Conservation (phyloP, 2,888 invertebrate species). For the Amaurobius ferox region DNA sequence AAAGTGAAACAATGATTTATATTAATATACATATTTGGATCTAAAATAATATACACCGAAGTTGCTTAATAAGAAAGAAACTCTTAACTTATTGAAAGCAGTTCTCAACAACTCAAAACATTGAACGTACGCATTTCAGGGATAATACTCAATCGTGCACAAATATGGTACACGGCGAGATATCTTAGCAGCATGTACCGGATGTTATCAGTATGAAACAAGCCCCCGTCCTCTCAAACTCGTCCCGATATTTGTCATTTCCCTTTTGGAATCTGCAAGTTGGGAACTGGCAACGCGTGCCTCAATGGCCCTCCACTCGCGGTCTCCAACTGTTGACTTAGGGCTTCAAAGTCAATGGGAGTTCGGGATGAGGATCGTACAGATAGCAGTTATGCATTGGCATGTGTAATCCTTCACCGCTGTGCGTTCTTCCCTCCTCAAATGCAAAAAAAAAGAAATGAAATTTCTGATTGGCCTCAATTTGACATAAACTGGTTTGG, state of each 20-base stretch:
- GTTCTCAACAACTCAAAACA: too few relatives aligned
- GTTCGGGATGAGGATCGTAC: background rate
- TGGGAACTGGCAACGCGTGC: constrained; percentile 33
- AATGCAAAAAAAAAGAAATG: too few relatives aligned
- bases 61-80: too few relatives aligned
- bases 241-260: constrained; percentile 43
- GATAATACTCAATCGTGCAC: background rate
- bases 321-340: constrained; percentile 15
- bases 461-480: too few relatives aligned
- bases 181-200: background rate
- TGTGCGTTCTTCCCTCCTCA: background rate
- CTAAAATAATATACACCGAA: too few relatives aligned
- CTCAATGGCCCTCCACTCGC: constrained; percentile 38
- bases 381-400: constrained; percentile 5
- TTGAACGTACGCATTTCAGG: background rate
- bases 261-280: constrained; percentile 21
- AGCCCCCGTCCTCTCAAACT: constrained; percentile 27
- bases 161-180: constrained; percentile 7
- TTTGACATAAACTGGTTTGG: too few relatives aligned
- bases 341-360: background rate
- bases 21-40: too few relatives aligned
- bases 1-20: too few relatives aligned
- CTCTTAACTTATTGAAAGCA: too few relatives aligned
- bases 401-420: constrained; percentile 11
- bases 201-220: constrained; percentile 23